These are phyloP conservation scores for Silurus aristotelis DNA, from an alignment of 2,797 vertebrate species.

Conservation along the genomic window DNA sequence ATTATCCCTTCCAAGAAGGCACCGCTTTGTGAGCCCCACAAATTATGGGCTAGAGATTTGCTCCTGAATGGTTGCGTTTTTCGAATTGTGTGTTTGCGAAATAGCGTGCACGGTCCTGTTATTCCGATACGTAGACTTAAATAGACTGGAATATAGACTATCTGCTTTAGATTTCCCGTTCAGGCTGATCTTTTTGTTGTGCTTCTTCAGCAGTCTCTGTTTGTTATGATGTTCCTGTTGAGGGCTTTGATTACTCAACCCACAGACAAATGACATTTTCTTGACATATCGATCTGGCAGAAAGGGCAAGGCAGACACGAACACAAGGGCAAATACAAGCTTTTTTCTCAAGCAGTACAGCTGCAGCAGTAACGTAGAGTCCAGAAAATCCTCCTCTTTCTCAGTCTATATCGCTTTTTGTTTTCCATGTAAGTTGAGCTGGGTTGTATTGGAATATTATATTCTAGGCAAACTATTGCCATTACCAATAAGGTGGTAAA, in stretches of 20 bases:
- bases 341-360: constrained; percentile 58
- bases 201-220: constrained; percentile 51
- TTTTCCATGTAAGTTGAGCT: constrained; percentile 4
- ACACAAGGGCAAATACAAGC: constrained; percentile 62
- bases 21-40: neutral
- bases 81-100: neutral
- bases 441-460: neutral
- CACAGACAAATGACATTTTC: constrained; percentile 72
- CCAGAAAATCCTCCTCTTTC: constrained; percentile 30
- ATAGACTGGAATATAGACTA: constrained; percentile 2
- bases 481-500: neutral
- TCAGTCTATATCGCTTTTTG: neutral
- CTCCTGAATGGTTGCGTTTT: neutral
- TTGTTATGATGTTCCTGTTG: constrained; percentile 69
- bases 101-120: constrained; percentile 32
- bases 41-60: neutral
- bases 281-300: constrained; percentile 71
- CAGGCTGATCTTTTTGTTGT: constrained; percentile 10
- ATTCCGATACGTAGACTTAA: constrained; percentile 20
- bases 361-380: constrained; percentile 37
- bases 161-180: constrained; percentile 40
- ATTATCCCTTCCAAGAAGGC: constrained; percentile 43
- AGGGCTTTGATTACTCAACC: constrained; percentile 64
- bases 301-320: constrained; percentile 58
- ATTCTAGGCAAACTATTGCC: neutral